These are phyloP conservation scores for Macquaria ambigua DNA, from an alignment of 2,113 vertebrate species.

Conservation along the genomic window DNA sequence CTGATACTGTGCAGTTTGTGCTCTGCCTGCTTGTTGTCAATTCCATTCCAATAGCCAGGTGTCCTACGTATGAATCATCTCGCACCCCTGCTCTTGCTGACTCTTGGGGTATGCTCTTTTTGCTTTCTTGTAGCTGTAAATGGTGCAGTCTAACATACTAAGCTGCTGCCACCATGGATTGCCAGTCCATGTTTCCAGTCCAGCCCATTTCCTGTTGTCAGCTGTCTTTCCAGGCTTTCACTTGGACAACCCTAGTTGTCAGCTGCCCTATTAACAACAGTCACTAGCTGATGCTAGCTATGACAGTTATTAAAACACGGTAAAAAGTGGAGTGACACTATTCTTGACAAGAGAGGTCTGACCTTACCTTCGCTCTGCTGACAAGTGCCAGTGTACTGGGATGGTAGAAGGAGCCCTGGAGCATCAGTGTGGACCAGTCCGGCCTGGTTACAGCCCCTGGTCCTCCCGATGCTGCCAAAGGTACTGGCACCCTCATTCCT, in stretches of 20 bases:
- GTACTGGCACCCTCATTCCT: slow-evolving; percentile 24
- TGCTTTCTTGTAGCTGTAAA: not conserved
- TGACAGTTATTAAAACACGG: not conserved
- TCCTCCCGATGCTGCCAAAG: slow-evolving; percentile 25
- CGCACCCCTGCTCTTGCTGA: not conserved
- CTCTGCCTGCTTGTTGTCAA: not conserved
- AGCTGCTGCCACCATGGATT: not conserved
- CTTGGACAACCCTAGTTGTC: not conserved
- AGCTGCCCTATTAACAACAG: not conserved
- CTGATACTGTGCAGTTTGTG: not conserved
- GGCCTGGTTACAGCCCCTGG: slow-evolving; percentile 29
- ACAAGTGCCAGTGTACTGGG: slow-evolving; percentile 49
- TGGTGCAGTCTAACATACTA: not conserved
- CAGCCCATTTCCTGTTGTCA: not conserved
- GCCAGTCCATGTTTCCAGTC: not conserved
- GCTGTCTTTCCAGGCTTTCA: not conserved
- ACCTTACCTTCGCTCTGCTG: slow-evolving; percentile 75
- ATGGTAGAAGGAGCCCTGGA: slow-evolving; percentile 57
- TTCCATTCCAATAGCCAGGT: not conserved
- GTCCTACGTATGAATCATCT: not conserved
- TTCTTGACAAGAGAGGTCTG: not conserved
- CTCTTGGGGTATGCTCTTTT: not conserved
- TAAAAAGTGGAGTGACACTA: not conserved
- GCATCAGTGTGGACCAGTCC: slow-evolving; percentile 65
- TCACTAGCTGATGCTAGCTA: not conserved